phyloP scores from a whole-genome alignment of 2,888 invertebrate genomes.

The Cheilosia variabilis region DNA sequence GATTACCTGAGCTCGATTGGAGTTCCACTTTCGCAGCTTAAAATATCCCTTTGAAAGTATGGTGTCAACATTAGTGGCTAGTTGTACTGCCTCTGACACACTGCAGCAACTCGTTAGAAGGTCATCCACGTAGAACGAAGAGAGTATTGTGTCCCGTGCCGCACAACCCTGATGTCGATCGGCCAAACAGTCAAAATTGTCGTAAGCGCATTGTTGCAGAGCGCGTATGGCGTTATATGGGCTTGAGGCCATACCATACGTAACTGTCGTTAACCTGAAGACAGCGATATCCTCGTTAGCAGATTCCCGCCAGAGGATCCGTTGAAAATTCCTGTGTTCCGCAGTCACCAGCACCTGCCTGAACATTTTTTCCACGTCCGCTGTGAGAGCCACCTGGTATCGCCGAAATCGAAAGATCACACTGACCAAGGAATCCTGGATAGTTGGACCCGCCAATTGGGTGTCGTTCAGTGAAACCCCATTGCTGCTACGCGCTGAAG shows the following conservation, averaged over 20 bases:
- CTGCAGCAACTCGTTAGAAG: constrained; percentile 36
- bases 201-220: constrained; percentile 30
- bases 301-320: constrained; percentile 43
- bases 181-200: constrained; percentile 8
- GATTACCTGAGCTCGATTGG: constrained; percentile 11
- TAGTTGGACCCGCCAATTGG: background rate
- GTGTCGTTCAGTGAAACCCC: too few relatives aligned
- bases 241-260: too few relatives aligned
- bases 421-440: background rate
- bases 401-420: background rate
- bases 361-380: constrained; percentile 1
- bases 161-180: constrained; percentile 14
- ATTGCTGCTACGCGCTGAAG: too few relatives aligned
- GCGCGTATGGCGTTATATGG: background rate
- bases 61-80: constrained; percentile 4
- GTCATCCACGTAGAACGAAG: constrained; percentile 48
- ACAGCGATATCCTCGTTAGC: background rate
- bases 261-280: too few relatives aligned
- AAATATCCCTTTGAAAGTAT: constrained; percentile 26
- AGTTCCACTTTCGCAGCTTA: constrained; percentile 29
- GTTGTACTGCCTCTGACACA: background rate
- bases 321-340: constrained; percentile 4
- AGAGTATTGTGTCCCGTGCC: constrained; percentile 30
- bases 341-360: background rate
- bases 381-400: background rate